Base-by-base conservation (phyloP, 2,888 invertebrate species). In the Gordius sp. region DNA sequence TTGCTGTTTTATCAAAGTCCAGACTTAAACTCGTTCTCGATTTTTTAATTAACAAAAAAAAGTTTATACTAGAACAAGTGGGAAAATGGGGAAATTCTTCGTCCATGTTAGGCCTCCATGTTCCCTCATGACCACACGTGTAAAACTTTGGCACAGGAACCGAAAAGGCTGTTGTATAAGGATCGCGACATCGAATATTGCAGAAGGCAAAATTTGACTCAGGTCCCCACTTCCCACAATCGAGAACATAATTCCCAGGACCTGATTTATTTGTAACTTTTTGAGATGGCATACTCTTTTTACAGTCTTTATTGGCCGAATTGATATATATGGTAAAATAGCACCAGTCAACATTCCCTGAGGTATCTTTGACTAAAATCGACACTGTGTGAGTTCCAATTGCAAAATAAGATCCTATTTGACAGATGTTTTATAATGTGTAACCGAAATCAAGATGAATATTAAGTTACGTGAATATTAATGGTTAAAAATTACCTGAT, bases 81-180 rank as follows among this genome's bases (percentile, higher is more conserved):
- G 67, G 67, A 60, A 67, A 67, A 52, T 60, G 65, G 0, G 58
- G 47, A 33, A 59, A 60, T 28, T 62, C 59, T n/a, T 59, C 58
- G 33, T 59, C 56, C 8, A 62, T 60, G 2, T 62, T 47, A 13
- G 89, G 89, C 63, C 86, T 75, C 93, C 91, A 93, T 71, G 85
- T 82, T 41, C 91, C 93, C 77, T 91, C 89, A 57, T 82, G 82
- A n/a, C 87, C 89, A 66, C 93, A 93, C 1, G 85, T 85, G 68
- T 87, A 93, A 75, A 91, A 91, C 62, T 82, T 81, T 1, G 91
- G 87, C n/a, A 87, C 82, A 58, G 79, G 77, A 66, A 84, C 81
- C 0, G 87, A 85, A 73, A 93, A 93, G 62, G 63, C 64, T 41
- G 62, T 62, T 18, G 58, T 57, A 53, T 61, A 63, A 26, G 66